A percentile compares a stretch with the other conserved stretches of the same genome.
phyloP scores from a whole-genome alignment of 2,797 vertebrate species.

The Platalea minor region DNA sequence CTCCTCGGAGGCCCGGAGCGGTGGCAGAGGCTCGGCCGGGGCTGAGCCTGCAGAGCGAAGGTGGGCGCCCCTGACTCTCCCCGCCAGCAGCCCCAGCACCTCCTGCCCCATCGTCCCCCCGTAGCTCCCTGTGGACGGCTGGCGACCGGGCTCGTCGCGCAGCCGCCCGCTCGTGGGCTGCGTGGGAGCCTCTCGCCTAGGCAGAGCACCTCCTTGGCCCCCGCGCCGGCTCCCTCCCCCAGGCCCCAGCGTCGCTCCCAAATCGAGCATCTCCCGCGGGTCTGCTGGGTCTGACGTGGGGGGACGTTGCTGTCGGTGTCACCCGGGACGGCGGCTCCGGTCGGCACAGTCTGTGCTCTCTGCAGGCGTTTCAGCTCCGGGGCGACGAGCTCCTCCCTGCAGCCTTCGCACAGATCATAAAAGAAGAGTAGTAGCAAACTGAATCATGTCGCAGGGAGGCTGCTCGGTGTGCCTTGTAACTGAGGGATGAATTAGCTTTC shows the following conservation, averaged over 20 bases:
- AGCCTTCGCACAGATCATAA: neutral
- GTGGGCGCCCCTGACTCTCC: neutral
- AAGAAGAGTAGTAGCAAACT: neutral
- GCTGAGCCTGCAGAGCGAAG: neutral
- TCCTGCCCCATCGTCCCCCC: neutral
- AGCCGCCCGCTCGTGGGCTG: neutral
- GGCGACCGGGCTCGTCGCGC: rapidly evolving
- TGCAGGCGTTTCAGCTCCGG: rapidly evolving
- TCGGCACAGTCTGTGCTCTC: neutral
- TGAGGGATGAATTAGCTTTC: neutral
- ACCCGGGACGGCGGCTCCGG: rapidly evolving
- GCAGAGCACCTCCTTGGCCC: neutral
- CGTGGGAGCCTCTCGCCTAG: neutral
- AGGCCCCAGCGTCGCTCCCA: neutral
- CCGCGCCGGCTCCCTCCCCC: rapidly evolving
- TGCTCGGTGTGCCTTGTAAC: neutral
- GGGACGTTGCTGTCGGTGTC: neutral
- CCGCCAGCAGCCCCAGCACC: neutral
- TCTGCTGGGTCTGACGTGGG: neutral
- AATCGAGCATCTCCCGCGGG: rapidly evolving
- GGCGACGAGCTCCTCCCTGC: neutral
- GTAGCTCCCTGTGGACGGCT: neutral
- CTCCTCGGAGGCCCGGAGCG: rapidly evolving
- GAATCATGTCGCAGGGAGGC: neutral
- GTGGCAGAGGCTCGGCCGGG: neutral